These are phyloP conservation scores for Cotesia typhae DNA, from an alignment of 1,140 invertebrate genomes.

Conservation along the genomic window DNA sequence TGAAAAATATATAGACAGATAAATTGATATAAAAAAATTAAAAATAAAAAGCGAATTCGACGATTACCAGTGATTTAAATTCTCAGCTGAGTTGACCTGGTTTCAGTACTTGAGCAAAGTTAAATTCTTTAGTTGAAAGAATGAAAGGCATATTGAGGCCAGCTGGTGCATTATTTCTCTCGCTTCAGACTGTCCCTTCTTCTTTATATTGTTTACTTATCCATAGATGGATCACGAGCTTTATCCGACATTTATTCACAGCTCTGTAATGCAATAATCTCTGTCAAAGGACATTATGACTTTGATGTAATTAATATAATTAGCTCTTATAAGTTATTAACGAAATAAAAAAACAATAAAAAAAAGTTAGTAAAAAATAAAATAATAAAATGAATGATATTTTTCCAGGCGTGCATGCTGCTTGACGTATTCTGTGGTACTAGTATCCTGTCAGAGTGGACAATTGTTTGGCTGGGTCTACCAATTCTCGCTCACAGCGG, in stretches of 20 bases:
- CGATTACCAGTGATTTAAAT: slow-evolving; percentile 12
- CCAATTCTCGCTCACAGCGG: slow-evolving; percentile 71
- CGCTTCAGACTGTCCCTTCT: neutral
- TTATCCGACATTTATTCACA: too few species aligned
- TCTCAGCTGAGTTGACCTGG: neutral
- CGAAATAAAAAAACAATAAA: too few species aligned
- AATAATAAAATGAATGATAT: neutral
- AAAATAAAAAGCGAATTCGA: neutral
- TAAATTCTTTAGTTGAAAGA: slow-evolving; percentile 5
- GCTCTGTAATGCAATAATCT: slow-evolving; percentile 7
- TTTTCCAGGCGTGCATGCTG: slow-evolving; percentile 69
- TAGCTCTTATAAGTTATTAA: too few species aligned
- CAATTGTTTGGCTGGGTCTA: slow-evolving; percentile 68
- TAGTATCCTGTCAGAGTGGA: slow-evolving; percentile 66
- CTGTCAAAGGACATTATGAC: too few species aligned
- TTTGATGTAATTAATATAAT: too few species aligned
- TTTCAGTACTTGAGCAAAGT: slow-evolving; percentile 9
- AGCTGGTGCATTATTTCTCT: slow-evolving; percentile 17
- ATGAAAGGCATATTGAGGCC: slow-evolving; percentile 5
- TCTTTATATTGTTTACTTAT: slow-evolving; percentile 4
- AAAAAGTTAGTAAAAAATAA: too few species aligned
- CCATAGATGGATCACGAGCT: neutral
- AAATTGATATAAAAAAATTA: neutral
- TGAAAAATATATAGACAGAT: too few species aligned
- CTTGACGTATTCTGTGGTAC: slow-evolving; percentile 67